Evolutionary conservation across 2,888 invertebrate genomes (phyloP).

Genomic region (Patella caerulea): DNA sequence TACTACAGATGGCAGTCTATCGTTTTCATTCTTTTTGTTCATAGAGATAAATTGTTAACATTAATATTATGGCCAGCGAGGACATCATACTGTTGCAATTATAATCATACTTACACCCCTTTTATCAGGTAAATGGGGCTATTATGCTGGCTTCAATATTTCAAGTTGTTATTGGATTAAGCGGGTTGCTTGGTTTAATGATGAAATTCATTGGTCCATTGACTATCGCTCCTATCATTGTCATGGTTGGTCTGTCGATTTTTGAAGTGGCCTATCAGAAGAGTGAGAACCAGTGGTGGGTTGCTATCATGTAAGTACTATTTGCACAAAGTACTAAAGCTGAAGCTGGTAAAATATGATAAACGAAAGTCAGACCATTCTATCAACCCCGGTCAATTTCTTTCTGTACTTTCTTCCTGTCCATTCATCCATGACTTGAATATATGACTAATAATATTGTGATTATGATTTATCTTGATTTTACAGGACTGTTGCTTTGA

Average conservation of each 20-base stretch:
- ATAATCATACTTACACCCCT: background rate
- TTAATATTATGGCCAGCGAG: background rate
- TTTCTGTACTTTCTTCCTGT: too few species aligned
- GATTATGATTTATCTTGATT: slow-evolving; percentile 2
- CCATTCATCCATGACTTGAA: too few species aligned
- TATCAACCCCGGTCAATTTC: too few species aligned
- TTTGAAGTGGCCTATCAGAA: slow-evolving; percentile 85
- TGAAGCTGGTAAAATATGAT: too few species aligned
- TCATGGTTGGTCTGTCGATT: slow-evolving; percentile 84
- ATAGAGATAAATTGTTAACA: background rate
- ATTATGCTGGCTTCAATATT: slow-evolving; percentile 85
- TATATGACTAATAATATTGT: too few species aligned
- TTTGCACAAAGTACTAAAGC: background rate
- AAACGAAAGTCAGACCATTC: too few species aligned
- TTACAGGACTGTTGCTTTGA: slow-evolving; percentile 80
- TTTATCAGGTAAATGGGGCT: slow-evolving; percentile 80
- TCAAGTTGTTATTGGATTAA: slow-evolving; percentile 81
- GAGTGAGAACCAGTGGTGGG: slow-evolving; percentile 88
- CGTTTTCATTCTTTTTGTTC: background rate
- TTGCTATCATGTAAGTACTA: slow-evolving; percentile 81
- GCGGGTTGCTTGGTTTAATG: slow-evolving; percentile 82
- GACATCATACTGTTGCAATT: background rate
- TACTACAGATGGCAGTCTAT: background rate
- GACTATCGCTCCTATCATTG: slow-evolving; percentile 87
- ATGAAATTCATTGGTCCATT: slow-evolving; percentile 85